Evolutionary conservation across 1,140 invertebrate genomes (phyloP).

Genomic region (Hyphantria cunea): DNA sequence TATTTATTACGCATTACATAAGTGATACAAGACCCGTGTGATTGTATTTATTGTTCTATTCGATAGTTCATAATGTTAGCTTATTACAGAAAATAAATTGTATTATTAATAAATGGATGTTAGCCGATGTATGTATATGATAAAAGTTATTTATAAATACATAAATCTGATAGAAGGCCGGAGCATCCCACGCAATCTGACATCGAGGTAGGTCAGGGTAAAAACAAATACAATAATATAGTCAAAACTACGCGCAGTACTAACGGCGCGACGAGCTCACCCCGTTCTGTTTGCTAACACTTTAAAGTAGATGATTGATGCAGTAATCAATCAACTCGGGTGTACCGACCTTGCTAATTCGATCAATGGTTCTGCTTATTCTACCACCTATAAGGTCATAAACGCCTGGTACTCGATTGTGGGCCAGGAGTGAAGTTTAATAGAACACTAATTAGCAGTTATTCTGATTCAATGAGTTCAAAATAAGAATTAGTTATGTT

Average conservation of each 20-base stretch:
- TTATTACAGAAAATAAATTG: constrained; percentile 12
- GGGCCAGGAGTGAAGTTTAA: constrained; percentile 35
- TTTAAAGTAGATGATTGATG: constrained; percentile 54
- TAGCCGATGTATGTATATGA: constrained; percentile 49
- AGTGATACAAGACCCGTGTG: constrained; percentile 11
- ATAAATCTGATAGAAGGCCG: constrained; percentile 64
- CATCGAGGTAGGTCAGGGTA: constrained; percentile 54
- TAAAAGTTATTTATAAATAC: constrained; percentile 70
- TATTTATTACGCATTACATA: constrained; percentile 33
- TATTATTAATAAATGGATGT: constrained; percentile 40
- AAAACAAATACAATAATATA: constrained; percentile 19
- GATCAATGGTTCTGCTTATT: constrained; percentile 52
- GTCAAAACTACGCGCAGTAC: constrained; percentile 18
- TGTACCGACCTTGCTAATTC: constrained; percentile 40
- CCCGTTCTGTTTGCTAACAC: constrained; percentile 49
- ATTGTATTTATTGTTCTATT: constrained; percentile 12
- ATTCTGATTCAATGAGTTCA: constrained; percentile 6
- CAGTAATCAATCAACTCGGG: constrained; percentile 34
- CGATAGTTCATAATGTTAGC: neutral
- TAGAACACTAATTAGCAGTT: constrained; percentile 31
- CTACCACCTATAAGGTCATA: constrained; percentile 45
- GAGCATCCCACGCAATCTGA: constrained; percentile 35
- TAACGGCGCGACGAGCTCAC: neutral
- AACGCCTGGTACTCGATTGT: constrained; percentile 40
- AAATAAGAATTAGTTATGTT: neutral